phyloP scores from a whole-genome alignment of 1,140 invertebrate species.

The Zaprionus ornatus region DNA sequence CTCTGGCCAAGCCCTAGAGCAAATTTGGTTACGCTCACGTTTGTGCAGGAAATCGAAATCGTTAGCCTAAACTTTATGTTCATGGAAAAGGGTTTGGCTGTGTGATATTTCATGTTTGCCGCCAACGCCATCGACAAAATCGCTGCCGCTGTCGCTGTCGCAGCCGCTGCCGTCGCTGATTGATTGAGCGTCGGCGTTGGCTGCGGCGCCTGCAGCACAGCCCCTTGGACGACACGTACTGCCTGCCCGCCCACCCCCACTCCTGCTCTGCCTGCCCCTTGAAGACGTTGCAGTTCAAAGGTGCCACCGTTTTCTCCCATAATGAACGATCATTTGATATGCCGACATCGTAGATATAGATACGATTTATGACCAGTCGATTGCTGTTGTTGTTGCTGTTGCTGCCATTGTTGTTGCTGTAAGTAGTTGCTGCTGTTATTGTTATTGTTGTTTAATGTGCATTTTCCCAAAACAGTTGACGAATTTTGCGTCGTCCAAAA shows the following conservation, averaged over 20 bases:
- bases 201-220: slow-evolving; percentile 44
- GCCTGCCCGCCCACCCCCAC: neutral
- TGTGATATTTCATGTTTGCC: slow-evolving; percentile 81
- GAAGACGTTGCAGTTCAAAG: slow-evolving; percentile 60
- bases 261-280: neutral
- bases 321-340: slow-evolving; percentile 62
- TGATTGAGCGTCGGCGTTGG: slow-evolving; percentile 60
- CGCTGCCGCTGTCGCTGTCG: slow-evolving; percentile 23
- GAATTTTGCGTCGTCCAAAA: slow-evolving; percentile 26
- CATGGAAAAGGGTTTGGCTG: slow-evolving; percentile 76
- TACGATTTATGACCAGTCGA: slow-evolving; percentile 40
- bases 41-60: slow-evolving; percentile 70
- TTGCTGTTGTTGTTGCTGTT: slow-evolving; percentile 1
- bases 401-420: slow-evolving; percentile 10
- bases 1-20: slow-evolving; percentile 72
- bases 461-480: slow-evolving; percentile 37
- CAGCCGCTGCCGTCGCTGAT: slow-evolving; percentile 57
- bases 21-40: slow-evolving; percentile 81
- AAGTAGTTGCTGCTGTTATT: slow-evolving; percentile 8
- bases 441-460: slow-evolving; percentile 37
- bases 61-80: slow-evolving; percentile 65
- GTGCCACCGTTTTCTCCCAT: slow-evolving; percentile 61
- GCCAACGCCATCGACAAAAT: slow-evolving; percentile 67
- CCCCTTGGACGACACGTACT: slow-evolving; percentile 52
- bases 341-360: slow-evolving; percentile 40